Base-by-base conservation (phyloP, 2,888 invertebrate genomes). In the Zygothrica quintamaculata region DNA sequence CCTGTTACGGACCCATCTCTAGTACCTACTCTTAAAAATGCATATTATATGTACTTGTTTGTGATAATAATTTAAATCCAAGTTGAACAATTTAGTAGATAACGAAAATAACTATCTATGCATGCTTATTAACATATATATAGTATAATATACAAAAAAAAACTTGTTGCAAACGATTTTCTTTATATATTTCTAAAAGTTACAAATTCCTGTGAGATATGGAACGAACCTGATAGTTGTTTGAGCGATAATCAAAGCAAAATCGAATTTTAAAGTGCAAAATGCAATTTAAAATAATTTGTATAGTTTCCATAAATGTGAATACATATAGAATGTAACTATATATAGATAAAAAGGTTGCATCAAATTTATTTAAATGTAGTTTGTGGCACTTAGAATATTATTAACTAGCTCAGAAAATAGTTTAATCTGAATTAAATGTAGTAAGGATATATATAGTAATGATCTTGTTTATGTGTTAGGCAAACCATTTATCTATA, bases 11-110 rank as follows among this genome's bases (percentile, higher is more conserved):
- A 40, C 43, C 39, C 34, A 48, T 34, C 36, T 51, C 42, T 61
- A 59, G 62, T 76, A 77, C 62, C 65, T 76, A 73, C 59, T 66
- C 59, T 47, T 62, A 65, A 62, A 53, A 48, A 60, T 74, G 69
- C 84, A 84, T 86, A 77, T 70, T 77, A 68, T 65, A 59, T 84
- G 67, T 81, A 84, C 73, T 86, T 84, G 66, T 82, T 80, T 82
- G 82, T 82, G 82, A 82, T 82, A 82, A 77, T 87, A 82, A 65
- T 62, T 82, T 82, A 81, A 79, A 74, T 47, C 68, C 85, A 74
- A 74, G 65, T 74, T 80, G 84, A 85, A 79, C 81, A 81, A 81
- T 52, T 69, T 79, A 81, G 66, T 61, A 46, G 43, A 53, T 70
- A 78, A 44, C 47, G 33, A 13, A 22, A 37, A 22, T 7, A 12